Evolutionary conservation across 2,113 vertebrate genomes (phyloP).

Genomic region (Scolopax mira): DNA sequence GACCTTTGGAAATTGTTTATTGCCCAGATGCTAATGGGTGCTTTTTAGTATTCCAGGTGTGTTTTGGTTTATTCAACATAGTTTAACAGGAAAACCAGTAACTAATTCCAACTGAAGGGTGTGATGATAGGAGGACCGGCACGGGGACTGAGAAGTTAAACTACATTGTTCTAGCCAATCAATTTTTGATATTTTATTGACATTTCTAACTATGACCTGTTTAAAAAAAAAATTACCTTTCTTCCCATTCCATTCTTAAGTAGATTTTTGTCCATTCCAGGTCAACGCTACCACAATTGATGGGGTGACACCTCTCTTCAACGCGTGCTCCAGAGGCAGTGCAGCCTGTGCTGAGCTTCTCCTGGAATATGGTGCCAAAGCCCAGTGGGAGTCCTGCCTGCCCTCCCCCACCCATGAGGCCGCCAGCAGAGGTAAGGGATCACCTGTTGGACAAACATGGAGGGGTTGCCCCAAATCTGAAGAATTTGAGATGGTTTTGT

Average conservation of each 20-base stretch:
- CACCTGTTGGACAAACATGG: not conserved
- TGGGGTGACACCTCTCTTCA: constrained; percentile 91
- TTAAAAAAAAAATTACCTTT: not conserved
- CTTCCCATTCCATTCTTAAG: not conserved
- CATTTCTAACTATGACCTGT: not conserved
- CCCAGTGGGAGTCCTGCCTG: constrained; percentile 82
- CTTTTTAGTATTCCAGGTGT: not conserved
- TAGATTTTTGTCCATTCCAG: constrained; percentile 69
- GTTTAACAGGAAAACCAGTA: not conserved
- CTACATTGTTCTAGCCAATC: not conserved
- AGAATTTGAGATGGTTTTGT: not conserved
- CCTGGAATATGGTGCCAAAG: constrained; percentile 88
- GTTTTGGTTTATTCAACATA: not conserved
- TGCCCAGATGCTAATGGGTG: not conserved
- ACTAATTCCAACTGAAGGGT: not conserved
- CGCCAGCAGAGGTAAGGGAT: constrained; percentile 84
- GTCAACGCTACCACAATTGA: constrained; percentile 92
- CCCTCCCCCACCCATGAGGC: constrained; percentile 91
- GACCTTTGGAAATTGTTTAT: not conserved
- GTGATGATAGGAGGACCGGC: not conserved
- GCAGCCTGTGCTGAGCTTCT: constrained; percentile 85
- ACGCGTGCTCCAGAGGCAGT: constrained; percentile 89
- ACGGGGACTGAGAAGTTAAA: not conserved
- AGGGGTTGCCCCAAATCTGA: not conserved
- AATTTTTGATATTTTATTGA: not conserved